phyloP scores from a whole-genome alignment of 2,797 vertebrate species.

The Alcedo atthis region DNA sequence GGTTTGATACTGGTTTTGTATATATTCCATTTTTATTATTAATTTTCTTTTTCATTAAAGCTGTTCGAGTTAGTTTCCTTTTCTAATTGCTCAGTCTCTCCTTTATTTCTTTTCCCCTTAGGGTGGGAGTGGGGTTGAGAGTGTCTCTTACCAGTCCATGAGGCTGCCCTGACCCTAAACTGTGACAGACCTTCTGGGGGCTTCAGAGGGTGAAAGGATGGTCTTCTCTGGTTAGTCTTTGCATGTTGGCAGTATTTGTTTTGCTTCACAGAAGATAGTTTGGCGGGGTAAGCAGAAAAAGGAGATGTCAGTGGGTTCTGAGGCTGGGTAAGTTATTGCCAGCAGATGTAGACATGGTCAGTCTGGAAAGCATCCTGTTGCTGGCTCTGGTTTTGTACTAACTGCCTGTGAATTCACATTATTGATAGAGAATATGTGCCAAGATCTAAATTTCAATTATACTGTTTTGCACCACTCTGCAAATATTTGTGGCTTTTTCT shows the following conservation, averaged over 20 bases:
- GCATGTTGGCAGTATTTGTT: not conserved
- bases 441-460: not conserved
- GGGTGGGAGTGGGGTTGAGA: no score
- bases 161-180: no score
- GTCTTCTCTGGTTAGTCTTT: not conserved
- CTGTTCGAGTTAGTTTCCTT: no score
- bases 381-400: not conserved
- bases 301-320: not conserved
- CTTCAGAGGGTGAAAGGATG: not conserved
- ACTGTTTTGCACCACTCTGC: not conserved
- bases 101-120: no score
- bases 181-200: not conserved
- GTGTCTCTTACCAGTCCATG: no score
- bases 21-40: no score
- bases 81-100: no score
- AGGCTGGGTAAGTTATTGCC: not conserved
- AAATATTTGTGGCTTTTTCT: not conserved
- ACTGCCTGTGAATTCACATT: not conserved
- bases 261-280: not conserved
- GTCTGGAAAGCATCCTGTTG: slow-evolving; percentile 17
- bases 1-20: no score
- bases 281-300: not conserved
- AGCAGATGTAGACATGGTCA: slow-evolving; percentile 17
- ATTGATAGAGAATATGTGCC: not conserved
- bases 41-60: no score